These are phyloP conservation scores for Luffia ferchaultella DNA, from an alignment of 2,888 invertebrate species.

Conservation along the genomic window DNA sequence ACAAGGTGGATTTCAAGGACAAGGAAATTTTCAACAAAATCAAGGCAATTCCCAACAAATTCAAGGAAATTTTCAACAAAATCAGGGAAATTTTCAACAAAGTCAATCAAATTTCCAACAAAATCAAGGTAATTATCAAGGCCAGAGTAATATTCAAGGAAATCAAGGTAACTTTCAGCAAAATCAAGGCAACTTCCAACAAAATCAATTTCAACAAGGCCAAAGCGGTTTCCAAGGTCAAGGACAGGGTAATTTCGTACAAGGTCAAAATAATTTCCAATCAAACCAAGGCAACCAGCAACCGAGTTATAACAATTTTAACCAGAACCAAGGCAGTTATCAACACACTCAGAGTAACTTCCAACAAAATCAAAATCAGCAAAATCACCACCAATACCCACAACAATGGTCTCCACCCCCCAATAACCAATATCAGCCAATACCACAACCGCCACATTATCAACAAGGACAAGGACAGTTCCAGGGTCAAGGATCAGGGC, in stretches of 20 bases:
- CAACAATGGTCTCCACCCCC: slow-evolving; percentile 1
- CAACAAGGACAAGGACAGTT: not conserved
- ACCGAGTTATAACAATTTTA: not conserved
- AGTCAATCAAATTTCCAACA: slow-evolving; percentile 14
- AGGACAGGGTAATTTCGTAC: not conserved
- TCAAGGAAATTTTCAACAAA: slow-evolving; percentile 22
- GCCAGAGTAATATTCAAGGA: no score
- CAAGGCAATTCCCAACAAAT: slow-evolving; percentile 22
- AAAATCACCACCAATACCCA: slow-evolving; percentile 1
- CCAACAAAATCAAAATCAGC: slow-evolving; percentile 2
- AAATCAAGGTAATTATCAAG: slow-evolving; percentile 22
- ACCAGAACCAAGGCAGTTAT: slow-evolving; percentile 2
- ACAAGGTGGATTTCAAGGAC: slow-evolving; percentile 21
- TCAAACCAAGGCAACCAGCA: slow-evolving; percentile 1
- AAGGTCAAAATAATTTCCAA: not conserved
- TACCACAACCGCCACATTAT: not conserved
- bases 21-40: slow-evolving; percentile 22
- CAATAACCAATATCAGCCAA: not conserved
- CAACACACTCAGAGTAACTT: not conserved
- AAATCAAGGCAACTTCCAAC: slow-evolving; percentile 9
- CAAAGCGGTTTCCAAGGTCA: not conserved
- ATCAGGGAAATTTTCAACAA: slow-evolving; percentile 14
- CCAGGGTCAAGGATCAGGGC: not conserved
- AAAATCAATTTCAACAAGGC: not conserved
- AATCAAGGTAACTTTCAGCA: slow-evolving; percentile 10